Evolutionary conservation across 2,113 vertebrate genomes (phyloP).

Genomic region (Sinocyclocheilus anshuiensis): DNA sequence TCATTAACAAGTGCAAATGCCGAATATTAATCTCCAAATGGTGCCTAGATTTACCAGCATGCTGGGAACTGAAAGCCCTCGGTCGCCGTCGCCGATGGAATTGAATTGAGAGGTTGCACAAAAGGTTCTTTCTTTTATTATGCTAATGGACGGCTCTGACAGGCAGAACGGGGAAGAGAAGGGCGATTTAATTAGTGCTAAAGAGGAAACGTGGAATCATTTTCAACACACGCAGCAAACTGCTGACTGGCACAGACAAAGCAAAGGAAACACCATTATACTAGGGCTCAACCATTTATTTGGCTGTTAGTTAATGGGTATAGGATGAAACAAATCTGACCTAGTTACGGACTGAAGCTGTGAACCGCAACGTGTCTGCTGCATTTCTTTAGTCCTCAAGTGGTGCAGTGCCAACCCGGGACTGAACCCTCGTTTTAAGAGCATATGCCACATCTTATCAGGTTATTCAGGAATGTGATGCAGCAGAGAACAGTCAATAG

Average conservation of each 20-base stretch:
- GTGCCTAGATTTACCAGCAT: slow-evolving; percentile 64
- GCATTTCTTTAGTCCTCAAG: background rate
- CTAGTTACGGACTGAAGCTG: slow-evolving; percentile 18
- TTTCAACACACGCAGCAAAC: slow-evolving; percentile 44
- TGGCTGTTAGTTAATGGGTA: slow-evolving; percentile 1
- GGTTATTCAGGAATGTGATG: background rate
- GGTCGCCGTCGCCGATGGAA: slow-evolving; percentile 52
- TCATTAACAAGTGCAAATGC: slow-evolving; percentile 51
- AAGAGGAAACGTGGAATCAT: slow-evolving; percentile 50
- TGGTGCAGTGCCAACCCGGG: background rate
- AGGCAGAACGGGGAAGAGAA: slow-evolving; percentile 49
- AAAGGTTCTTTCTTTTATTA: slow-evolving; percentile 66
- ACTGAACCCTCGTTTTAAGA: background rate
- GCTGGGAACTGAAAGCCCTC: slow-evolving; percentile 56
- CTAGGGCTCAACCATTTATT: background rate
- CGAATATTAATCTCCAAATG: slow-evolving; percentile 71
- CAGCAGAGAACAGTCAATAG: background rate
- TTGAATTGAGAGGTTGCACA: slow-evolving; percentile 62
- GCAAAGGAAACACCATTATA: slow-evolving; percentile 18
- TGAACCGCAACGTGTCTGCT: background rate
- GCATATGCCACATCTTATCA: background rate
- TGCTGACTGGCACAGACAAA: slow-evolving; percentile 20
- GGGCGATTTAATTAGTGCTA: slow-evolving; percentile 65
- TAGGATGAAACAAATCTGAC: slow-evolving; percentile 18
- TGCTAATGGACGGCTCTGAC: slow-evolving; percentile 70